Base-by-base conservation (phyloP, 1,140 invertebrate genomes). In the Dufourea novaeangliae region DNA sequence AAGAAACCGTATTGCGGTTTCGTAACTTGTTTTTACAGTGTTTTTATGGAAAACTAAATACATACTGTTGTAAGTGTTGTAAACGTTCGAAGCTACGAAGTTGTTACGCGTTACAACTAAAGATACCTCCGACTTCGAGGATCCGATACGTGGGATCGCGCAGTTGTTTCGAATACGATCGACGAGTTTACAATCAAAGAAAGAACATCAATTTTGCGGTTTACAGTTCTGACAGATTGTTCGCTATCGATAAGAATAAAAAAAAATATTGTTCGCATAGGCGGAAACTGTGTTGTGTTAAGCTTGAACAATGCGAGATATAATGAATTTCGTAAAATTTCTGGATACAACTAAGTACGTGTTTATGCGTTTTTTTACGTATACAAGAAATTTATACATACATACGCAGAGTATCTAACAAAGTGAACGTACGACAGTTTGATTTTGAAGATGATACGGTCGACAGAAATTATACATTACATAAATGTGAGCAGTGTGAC, bases 341-440 rank as follows among this genome's bases (percentile, higher is more conserved):
- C 68, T 11, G 68, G 63, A 59, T n/a, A 54, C 41, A 68, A 46
- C 27, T 25, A 37, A 68, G 63, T n/a, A n/a, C n/a, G n/a, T 68
- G 57, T 68, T 68, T 75, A 57, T 75, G 68, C 11, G 52, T 75
- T 75, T n/a, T n/a, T n/a, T n/a, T n/a, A n/a, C n/a, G n/a, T 75
- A 68, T 75, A 68, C 63, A 75, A 68, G 63, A n/a, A n/a, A 56
- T 46, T 44, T 32, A 68, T 75, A 41, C 29, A 17, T 32, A 54
- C 20, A 25, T 73, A 39, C 17, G n/a, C n/a, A n/a, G n/a, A n/a
- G 29, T 73, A 39, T 0, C 25, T 63, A 73, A 64, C 34, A 14
- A 41, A n/a, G 32, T 39, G 14, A 4, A 34, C 57, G 57, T 29
- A 37, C 20, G 7, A 14, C 32, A n/a, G n/a, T 57, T 64, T 10